Evolutionary conservation across 30 jellyfish, hydroid and myxozoan genomes (phyloP), one percentile per base, ranked within the genome.

Genomic region (Cassiopea andromeda): DNA sequence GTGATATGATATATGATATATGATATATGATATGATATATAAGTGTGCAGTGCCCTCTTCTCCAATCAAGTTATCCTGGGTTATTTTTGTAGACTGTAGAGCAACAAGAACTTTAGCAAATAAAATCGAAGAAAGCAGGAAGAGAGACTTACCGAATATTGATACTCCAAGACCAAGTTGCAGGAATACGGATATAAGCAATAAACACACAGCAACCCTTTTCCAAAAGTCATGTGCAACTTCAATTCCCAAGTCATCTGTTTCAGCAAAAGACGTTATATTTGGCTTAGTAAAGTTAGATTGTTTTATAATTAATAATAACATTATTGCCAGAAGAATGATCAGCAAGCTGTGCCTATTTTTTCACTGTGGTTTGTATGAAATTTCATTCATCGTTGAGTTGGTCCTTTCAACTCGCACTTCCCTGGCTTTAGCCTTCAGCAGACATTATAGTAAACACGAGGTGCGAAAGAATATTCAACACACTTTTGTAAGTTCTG

Each of bases 101-200:
- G 7, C 64, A 54, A 54, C 12, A 10, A 54, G 10, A 54, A 54
- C 7, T 54, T 54, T 3, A 10, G 64, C 10, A 3, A 54, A 3
- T 10, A 6, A 54, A 3, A 54, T 54, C 7, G 12, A 54, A 54
- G 64, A 72, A 27, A 38, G 3, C 27, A 2, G 43, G 2, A 49
- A 49, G 2, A 2, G 8, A 15, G 50, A 5, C 70, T 48, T 48
- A 77, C 86, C 86, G 19, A 77, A 27, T 19, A 77, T 77, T 7
- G 86, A 7, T 43, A 14, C 86, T 14, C 86, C 86, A 57, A 77
- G 74, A 2, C 86, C 86, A 18, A 77, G 86, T 18, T 77, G 86
- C 13, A 77, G 49, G 73, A 77, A 5, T 6, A 77, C 86, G 2
- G 86, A 77, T 46, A 47, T 15, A 8, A 57, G n/a, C 18, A 60